These are phyloP conservation scores for Drosophila paranaensis DNA, from an alignment of 2,888 invertebrate genomes.

Conservation along the genomic window DNA sequence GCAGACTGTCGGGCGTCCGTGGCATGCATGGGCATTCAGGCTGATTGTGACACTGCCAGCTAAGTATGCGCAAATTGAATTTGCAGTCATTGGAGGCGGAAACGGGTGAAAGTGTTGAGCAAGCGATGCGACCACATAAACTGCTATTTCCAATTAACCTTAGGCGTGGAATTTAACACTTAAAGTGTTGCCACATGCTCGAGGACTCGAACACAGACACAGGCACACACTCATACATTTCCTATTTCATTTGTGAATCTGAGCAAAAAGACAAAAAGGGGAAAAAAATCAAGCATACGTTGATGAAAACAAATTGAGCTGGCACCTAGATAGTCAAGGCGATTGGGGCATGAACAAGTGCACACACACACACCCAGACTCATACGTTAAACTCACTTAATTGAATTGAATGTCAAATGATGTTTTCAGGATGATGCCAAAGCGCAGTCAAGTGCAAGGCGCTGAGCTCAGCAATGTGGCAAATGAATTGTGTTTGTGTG, in stretches of 20 bases:
- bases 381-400: slow-evolving; percentile 59
- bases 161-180: slow-evolving; percentile 30
- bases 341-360: slow-evolving; percentile 17
- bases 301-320: slow-evolving; percentile 65
- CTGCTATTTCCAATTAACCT: slow-evolving; percentile 49
- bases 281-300: slow-evolving; percentile 35
- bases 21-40: slow-evolving; percentile 40
- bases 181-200: slow-evolving; percentile 19
- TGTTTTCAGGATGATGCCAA: slow-evolving; percentile 25
- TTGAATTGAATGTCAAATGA: slow-evolving; percentile 70
- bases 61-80: slow-evolving; percentile 63
- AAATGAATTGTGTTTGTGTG: slow-evolving; percentile 45
- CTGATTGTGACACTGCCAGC: slow-evolving; percentile 15
- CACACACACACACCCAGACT: slow-evolving; percentile 26
- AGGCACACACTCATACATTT: slow-evolving; percentile 1
- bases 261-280: slow-evolving; percentile 6
- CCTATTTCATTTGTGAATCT: slow-evolving; percentile 11
- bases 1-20: slow-evolving; percentile 41
- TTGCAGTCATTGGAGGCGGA: slow-evolving; percentile 14
- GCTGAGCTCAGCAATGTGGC: slow-evolving; percentile 52
- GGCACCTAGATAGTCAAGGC: slow-evolving; percentile 23
- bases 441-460: slow-evolving; percentile 66
- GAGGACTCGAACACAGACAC: slow-evolving; percentile 1
- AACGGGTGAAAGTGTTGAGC: slow-evolving; percentile 8
- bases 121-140: slow-evolving; percentile 6